These are phyloP conservation scores for Cylindroiulus punctatus DNA, from an alignment of 2,888 invertebrate genomes.

Conservation along the genomic window DNA sequence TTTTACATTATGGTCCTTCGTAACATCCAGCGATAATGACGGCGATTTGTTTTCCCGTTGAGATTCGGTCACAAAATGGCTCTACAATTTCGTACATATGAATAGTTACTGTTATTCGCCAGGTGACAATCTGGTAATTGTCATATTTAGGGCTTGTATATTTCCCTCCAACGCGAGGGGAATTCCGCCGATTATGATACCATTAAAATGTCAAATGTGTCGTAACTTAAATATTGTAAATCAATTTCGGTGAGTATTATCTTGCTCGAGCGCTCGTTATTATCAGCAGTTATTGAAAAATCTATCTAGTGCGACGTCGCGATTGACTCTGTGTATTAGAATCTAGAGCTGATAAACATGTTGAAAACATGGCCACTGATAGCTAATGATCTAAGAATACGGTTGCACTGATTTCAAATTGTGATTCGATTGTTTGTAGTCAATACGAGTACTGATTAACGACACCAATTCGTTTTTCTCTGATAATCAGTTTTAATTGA, in stretches of 20 bases:
- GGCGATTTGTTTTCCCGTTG: not conserved
- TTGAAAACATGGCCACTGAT: constrained; percentile 15
- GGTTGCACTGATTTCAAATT: not conserved
- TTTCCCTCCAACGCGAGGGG: not conserved
- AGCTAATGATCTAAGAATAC: not conserved
- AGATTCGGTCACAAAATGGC: not conserved
- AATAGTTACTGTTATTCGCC: not conserved
- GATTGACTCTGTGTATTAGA: not conserved
- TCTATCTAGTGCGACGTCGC: not conserved
- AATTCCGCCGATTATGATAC: not conserved
- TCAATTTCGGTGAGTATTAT: constrained; percentile 2
- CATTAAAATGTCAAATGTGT: constrained; percentile 39
- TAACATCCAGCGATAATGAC: not conserved
- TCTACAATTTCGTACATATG: not conserved
- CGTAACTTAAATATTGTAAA: not conserved
- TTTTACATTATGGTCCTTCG: not conserved
- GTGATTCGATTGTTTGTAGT: not conserved
- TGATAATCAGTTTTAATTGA: not conserved
- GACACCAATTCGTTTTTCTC: not conserved
- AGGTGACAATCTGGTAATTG: not conserved
- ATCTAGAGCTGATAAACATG: not conserved
- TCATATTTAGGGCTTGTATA: not conserved
- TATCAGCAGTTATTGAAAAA: not conserved
- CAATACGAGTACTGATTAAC: not conserved
- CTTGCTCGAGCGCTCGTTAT: not conserved